Base-by-base conservation (phyloP, 1,140 invertebrate genomes). In the Wiebesia pumilae region DNA sequence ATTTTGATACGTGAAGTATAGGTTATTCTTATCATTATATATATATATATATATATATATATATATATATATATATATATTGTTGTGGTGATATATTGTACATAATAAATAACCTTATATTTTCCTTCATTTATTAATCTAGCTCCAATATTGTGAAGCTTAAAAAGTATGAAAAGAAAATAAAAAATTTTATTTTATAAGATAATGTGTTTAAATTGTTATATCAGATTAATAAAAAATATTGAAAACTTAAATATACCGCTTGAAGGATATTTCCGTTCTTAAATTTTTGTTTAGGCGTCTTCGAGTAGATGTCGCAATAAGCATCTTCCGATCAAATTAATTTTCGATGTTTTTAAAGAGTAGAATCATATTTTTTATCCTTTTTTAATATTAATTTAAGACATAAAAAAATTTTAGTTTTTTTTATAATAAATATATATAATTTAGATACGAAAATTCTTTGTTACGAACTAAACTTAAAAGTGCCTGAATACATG, bases 291-390 rank as follows among this genome's bases (percentile, higher is more conserved):
- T 12, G 21, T 75, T 7, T 78, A 14, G 27, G 47, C 77, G 77
- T 78, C 47, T 19, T 78, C 21, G 16, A 33, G 35, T 65, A 80
- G 80, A 81, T 69, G 62, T 38, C 80, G 80, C 62, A 30, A 69
- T 40, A 81, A 19, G 0, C 51, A 38, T 27, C 7, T 51, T 51
- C 30, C 3, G 54, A 54, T 54, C 7, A 78, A 78, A 78, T 51
- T n/a, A 30, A 3, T 78, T 78, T 78, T 12, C 1, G 30, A 3
- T 1, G 14, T 78, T 78, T 10, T 78, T 51, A 14, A 30, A 43
- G 27, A 3, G 3, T 12, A 75, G 0, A 54, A 21, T 27, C 2
- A 1, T 54, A 33, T 33, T 24, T 30, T 14, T 54, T 78, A 51
- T 21, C 33, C n/a, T 7, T 21, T 43, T 75, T 75, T 43, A 43